Evolutionary conservation across 2,797 vertebrate species (phyloP).

Genomic region (Microhierax caerulescens): DNA sequence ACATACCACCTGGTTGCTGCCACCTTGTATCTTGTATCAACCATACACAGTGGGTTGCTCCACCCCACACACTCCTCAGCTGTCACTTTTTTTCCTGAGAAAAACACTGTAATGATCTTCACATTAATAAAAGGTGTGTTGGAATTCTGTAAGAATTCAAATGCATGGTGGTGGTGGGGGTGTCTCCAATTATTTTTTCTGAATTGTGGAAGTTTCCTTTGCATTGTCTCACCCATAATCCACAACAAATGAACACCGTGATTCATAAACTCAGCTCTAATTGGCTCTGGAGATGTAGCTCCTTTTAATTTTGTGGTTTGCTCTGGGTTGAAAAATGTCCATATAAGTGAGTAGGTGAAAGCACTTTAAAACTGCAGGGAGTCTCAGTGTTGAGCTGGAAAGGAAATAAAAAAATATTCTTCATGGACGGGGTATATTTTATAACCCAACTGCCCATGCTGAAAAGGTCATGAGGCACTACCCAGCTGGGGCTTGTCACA

Average conservation of each 20-base stretch:
- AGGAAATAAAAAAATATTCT: not conserved
- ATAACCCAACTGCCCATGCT: not conserved
- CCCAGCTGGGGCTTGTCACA: not conserved
- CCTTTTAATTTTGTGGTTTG: not conserved
- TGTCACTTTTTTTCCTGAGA: not conserved
- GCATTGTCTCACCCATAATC: not conserved
- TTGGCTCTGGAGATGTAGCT: not conserved
- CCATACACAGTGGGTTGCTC: not conserved
- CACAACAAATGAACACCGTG: not conserved
- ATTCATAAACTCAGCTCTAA: not conserved
- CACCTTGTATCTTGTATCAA: not conserved
- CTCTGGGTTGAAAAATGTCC: not conserved
- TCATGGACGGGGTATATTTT: not conserved
- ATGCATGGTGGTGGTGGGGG: fast-evolving
- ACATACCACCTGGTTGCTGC: not conserved
- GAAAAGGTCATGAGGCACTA: not conserved
- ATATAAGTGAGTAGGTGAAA: not conserved
- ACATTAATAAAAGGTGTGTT: not conserved
- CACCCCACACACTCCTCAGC: fast-evolving
- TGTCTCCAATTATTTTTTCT: not conserved
- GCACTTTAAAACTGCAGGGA: not conserved
- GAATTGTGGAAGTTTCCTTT: not conserved
- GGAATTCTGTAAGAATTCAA: not conserved
- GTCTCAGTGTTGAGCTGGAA: not conserved
- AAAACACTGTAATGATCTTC: not conserved